phyloP scores from a whole-genome alignment of 2,797 vertebrate genomes.

The Chanos chanos region DNA sequence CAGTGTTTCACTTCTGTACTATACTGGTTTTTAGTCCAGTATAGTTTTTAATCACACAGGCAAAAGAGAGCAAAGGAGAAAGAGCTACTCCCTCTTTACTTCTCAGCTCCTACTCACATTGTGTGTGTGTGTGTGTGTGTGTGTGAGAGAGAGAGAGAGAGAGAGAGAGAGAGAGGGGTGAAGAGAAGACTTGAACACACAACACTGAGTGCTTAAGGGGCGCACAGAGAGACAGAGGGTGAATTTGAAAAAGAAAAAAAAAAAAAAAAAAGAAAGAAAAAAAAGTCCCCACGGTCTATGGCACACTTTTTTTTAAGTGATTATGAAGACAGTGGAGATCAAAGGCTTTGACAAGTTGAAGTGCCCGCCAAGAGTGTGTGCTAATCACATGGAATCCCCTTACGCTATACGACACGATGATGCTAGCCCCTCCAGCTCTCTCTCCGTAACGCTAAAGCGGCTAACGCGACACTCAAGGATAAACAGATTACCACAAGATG shows the following conservation, averaged over 20 bases:
- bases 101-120: too few relatives aligned
- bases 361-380: constrained; percentile 63
- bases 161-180: constrained; percentile 16
- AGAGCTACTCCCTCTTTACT: constrained; percentile 17
- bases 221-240: constrained; percentile 33
- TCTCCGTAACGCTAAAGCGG: too few relatives aligned
- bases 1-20: too few relatives aligned
- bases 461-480: constrained; percentile 69
- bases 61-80: too few relatives aligned
- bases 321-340: constrained; percentile 73
- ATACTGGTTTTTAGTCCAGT: too few relatives aligned
- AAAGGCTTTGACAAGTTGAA: constrained; percentile 75
- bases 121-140: not conserved
- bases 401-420: constrained; percentile 54
- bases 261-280: not conserved
- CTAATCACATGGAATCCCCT: constrained; percentile 66
- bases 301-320: constrained; percentile 70
- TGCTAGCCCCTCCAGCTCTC: constrained; percentile 41
- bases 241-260: constrained; percentile 34
- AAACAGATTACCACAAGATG: constrained; percentile 70
- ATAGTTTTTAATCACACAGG: too few relatives aligned
- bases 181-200: constrained; percentile 32
- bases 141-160: not conserved
- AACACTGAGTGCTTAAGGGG: constrained; percentile 32
- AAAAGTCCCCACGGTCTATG: constrained; percentile 66